phyloP scores from a whole-genome alignment of 2,888 invertebrate species.

The Nephrocerus scutellatus region DNA sequence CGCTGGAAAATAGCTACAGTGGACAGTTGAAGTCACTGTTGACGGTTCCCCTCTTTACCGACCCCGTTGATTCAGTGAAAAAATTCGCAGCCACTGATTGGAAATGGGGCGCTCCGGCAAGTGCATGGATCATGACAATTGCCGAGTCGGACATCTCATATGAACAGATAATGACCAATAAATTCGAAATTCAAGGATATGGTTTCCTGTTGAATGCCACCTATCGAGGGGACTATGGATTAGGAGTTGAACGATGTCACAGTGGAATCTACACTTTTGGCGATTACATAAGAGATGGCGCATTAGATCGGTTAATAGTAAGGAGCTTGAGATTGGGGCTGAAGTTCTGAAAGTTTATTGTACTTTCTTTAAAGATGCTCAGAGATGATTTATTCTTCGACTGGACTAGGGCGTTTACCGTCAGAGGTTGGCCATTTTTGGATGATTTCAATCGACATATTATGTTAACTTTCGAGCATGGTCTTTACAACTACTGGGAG shows the following conservation, averaged over 20 bases:
- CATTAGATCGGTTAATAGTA: conserved; percentile 37
- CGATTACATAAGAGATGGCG: conserved; percentile 33
- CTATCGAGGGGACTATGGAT: conserved; percentile 33
- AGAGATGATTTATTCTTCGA: conserved; percentile 42
- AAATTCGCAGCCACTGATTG: conserved; percentile 37
- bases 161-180: conserved; percentile 33
- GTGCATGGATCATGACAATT: conserved; percentile 38
- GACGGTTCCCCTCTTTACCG: conserved; percentile 37
- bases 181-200: conserved; percentile 37
- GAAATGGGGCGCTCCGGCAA: conserved; percentile 43
- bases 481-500: conserved; percentile 41
- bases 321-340: not conserved
- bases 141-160: conserved; percentile 32
- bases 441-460: conserved; percentile 35
- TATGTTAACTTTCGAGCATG: conserved; percentile 35
- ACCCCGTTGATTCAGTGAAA: conserved; percentile 36
- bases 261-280: conserved; percentile 36
- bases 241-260: conserved; percentile 39
- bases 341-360: not conserved
- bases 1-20: conserved; percentile 43
- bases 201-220: conserved; percentile 36
- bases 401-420: conserved; percentile 40
- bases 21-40: conserved; percentile 42
- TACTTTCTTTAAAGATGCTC: conserved; percentile 26
- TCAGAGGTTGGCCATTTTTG: conserved; percentile 43